These are phyloP conservation scores for Charina bottae DNA, from an alignment of 2,113 vertebrate species.

Conservation along the genomic window DNA sequence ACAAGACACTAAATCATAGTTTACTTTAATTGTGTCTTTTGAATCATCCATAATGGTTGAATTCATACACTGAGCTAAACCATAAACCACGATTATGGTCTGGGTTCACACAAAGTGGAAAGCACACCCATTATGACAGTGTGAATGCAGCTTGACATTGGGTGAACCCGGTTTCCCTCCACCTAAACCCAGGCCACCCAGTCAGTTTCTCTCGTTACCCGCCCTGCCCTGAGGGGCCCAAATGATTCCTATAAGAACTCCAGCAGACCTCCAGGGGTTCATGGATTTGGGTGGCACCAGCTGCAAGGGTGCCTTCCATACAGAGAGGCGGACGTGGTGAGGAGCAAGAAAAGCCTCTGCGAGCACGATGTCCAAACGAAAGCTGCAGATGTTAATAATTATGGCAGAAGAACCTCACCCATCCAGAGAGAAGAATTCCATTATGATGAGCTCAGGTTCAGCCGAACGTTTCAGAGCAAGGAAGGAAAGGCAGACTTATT, in stretches of 20 bases:
- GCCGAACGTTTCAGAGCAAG: neutral
- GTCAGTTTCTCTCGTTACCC: neutral
- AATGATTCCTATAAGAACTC: neutral
- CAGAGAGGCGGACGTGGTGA: neutral
- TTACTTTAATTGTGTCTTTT: neutral
- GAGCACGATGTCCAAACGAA: neutral
- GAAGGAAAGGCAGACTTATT: neutral
- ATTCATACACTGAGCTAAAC: neutral
- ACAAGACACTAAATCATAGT: neutral
- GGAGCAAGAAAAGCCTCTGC: neutral
- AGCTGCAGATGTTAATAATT: slow-evolving; percentile 38
- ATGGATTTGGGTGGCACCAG: neutral
- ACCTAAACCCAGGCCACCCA: neutral
- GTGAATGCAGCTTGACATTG: neutral
- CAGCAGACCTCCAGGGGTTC: neutral
- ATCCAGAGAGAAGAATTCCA: slow-evolving; percentile 24
- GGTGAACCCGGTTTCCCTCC: neutral
- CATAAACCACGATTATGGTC: neutral
- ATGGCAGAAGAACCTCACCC: slow-evolving; percentile 20
- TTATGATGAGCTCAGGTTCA: slow-evolving; percentile 35
- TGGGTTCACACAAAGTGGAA: neutral
- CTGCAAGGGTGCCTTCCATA: neutral
- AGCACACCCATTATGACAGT: neutral
- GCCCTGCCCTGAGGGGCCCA: too few species aligned
- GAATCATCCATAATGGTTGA: neutral